Conservation (phyloP, 92 coral and sea anemone genomes). For the Palythoa grandis region DNA sequence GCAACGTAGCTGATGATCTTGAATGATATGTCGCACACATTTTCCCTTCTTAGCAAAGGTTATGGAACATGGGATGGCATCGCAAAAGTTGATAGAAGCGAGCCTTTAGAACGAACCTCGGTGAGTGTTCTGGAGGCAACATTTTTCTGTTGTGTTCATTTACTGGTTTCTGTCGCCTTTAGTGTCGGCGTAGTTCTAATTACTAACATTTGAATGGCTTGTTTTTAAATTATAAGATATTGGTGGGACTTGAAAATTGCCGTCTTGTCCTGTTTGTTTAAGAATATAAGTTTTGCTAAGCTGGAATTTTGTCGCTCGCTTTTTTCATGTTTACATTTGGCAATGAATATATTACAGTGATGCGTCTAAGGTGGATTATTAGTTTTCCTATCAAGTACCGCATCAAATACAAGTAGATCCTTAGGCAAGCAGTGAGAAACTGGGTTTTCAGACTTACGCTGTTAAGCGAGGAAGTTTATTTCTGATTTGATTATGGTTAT, state of each 20-base stretch:
- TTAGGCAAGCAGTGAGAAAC: not conserved
- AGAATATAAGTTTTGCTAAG: too few species aligned
- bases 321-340: too few species aligned
- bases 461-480: not conserved
- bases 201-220: slow-evolving; percentile 27
- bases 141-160: slow-evolving; percentile 29
- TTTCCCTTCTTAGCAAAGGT: slow-evolving; percentile 91
- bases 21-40: slow-evolving; percentile 55
- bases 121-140: slow-evolving; percentile 1
- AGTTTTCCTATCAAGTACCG: not conserved
- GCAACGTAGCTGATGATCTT: not conserved
- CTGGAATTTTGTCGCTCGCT: too few species aligned
- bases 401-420: not conserved
- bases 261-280: too few species aligned
- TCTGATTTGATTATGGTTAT: not conserved
- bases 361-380: not conserved
- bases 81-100: slow-evolving; percentile 86
- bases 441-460: not conserved
- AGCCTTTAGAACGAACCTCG: slow-evolving; percentile 50
- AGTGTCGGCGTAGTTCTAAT: not conserved
- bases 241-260: too few species aligned
- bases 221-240: not conserved
- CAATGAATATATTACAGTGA: too few species aligned
- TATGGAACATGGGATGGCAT: slow-evolving; percentile 97
- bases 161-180: not conserved